phyloP scores from a whole-genome alignment of 2,113 vertebrate species.

The Clupea harengus region DNA sequence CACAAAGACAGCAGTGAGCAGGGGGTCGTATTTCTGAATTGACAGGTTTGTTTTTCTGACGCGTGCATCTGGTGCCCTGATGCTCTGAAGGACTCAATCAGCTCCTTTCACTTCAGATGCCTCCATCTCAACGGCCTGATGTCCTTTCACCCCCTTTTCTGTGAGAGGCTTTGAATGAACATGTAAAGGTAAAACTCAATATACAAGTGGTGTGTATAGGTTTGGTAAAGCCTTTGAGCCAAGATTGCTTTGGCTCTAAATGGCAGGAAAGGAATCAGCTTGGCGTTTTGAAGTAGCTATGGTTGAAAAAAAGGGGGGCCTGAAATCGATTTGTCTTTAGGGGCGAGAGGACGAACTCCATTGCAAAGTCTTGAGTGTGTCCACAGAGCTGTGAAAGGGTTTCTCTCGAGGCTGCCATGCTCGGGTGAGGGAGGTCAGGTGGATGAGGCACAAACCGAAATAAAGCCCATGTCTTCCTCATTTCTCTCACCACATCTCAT shows the following conservation, averaged over 20 bases:
- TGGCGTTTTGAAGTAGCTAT: not conserved
- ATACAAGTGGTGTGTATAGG: not conserved
- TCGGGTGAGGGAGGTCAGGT: not conserved
- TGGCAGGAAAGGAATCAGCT: not conserved
- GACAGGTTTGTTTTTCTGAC: not conserved
- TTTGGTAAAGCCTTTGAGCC: not conserved
- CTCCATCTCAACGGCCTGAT: not conserved
- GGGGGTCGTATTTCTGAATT: not conserved
- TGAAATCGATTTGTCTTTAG: not conserved
- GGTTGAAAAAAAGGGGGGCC: not conserved
- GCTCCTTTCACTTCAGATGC: not conserved
- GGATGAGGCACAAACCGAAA: not conserved
- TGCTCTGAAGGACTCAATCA: not conserved
- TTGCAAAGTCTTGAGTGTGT: slow-evolving; percentile 7
- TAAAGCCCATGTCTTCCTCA: not conserved
- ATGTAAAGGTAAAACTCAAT: no score
- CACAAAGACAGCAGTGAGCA: not conserved
- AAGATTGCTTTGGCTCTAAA: slow-evolving; percentile 7
- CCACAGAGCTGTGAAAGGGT: slow-evolving; percentile 14
- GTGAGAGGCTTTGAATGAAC: not conserved
- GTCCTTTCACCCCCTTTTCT: not conserved
- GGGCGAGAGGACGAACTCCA: not conserved
- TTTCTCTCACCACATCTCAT: not conserved
- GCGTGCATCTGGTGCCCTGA: not conserved
- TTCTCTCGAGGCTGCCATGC: not conserved